Base-by-base conservation (phyloP, 2,113 vertebrate species). In the Lophura nycthemera region DNA sequence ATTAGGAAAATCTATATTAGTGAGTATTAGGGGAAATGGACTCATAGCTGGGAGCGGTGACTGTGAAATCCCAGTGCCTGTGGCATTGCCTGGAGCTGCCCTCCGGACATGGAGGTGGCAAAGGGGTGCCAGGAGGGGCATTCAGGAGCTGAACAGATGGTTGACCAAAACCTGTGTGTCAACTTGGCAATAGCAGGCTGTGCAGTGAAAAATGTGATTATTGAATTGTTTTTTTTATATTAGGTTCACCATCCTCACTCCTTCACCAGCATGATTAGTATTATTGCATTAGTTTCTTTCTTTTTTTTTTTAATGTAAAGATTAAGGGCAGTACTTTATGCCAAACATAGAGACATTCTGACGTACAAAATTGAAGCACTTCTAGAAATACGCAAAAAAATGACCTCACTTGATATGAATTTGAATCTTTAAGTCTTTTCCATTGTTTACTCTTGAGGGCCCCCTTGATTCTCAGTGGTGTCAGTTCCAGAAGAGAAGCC, bases 401-500 rank as follows among this genome's bases (percentile, higher is more conserved):
- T 17, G 7, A 78, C 25, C 42, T 27, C 6, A 13, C 5, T 69
- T 0, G 0, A 6, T 45, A 56, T 0, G 13, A 12, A 17, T 82
- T 74, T 56, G 43, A 50, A 74, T 63, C 80, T 11, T 66, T 24
- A 40, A 42, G 25, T 20, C 30, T 59, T 59, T n/a, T n/a, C 32
- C 7, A 12, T n/a, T 59, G 56, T 59, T 59, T 59, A n/a, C 32
- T 59, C 32, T 32, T 59, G 56, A 20, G 32, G 18, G 27, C 32
- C 56, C 32, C 30, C 32, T 59, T 59, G 32, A 59, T 32, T 59
- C 56, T 59, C 56, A 8, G 56, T 59, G 81, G 34, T 17, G 20
- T 29, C 11, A 6, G 0, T 32, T 82, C 87, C 27, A 60, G 64
- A 15, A 42, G n/a, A 67, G 79, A 71, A 52, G 10, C 5, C 59